Conservation (phyloP, 2,888 invertebrate genomes). For the Rhorus exstirpatorius region DNA sequence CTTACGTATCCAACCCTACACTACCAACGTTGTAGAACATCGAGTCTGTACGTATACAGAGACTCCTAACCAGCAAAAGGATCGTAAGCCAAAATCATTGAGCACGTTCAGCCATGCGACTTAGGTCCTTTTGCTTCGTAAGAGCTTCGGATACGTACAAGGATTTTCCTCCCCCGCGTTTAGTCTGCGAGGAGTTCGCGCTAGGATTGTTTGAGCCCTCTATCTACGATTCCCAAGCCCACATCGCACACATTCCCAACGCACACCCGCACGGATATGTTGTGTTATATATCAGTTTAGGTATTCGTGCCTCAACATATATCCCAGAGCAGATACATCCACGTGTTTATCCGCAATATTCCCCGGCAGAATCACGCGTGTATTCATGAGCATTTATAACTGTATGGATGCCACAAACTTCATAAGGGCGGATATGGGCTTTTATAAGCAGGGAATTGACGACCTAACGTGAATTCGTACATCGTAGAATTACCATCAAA, state of each 20-base stretch:
- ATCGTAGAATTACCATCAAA: slow-evolving; percentile 45
- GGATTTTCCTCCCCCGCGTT: neutral
- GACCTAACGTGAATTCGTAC: slow-evolving; percentile 35
- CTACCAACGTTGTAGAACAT: slow-evolving; percentile 49
- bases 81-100: neutral
- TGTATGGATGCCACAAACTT: neutral
- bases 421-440: slow-evolving; percentile 17
- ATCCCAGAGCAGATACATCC: too few species aligned
- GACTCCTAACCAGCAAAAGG: neutral
- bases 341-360: slow-evolving; percentile 35
- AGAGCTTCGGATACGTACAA: neutral
- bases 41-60: neutral
- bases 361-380: slow-evolving; percentile 24
- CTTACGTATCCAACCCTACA: slow-evolving; percentile 50
- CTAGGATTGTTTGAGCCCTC: slow-evolving; percentile 50
- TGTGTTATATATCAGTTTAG: too few species aligned
- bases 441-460: neutral
- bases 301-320: too few species aligned
- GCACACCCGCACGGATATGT: neutral
- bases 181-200: slow-evolving; percentile 25
- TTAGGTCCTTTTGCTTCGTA: neutral
- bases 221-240: slow-evolving; percentile 20
- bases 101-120: neutral
- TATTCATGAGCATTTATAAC: slow-evolving; percentile 7
- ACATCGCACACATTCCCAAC: neutral